Percentiles rank a stretch among this genome's conserved stretches.
These are phyloP conservation scores for Rhagonycha lutea DNA, from an alignment of 2,888 invertebrate genomes.

Conservation along the genomic window DNA sequence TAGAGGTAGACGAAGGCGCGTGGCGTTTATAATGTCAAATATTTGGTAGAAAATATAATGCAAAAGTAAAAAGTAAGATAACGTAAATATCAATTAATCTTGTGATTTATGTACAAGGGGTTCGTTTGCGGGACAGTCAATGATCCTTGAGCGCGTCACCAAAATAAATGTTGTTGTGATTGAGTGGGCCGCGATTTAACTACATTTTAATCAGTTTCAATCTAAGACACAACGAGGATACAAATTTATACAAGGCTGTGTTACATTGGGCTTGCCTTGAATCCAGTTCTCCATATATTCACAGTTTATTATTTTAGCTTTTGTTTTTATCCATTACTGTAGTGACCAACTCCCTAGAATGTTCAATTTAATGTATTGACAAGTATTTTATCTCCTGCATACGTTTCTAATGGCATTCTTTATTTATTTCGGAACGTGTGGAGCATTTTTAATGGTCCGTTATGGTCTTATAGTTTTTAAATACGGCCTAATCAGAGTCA, in stretches of 20 bases:
- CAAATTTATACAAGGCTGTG: constrained; percentile 56
- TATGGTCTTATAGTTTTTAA: constrained; percentile 49
- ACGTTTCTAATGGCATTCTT: constrained; percentile 55
- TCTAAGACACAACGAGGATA: constrained; percentile 55
- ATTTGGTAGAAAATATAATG: neutral
- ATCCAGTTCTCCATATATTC: constrained; percentile 42
- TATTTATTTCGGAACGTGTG: constrained; percentile 53
- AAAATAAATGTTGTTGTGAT: constrained; percentile 40
- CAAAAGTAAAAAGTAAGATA: constrained; percentile 8
- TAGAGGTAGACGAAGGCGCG: neutral
- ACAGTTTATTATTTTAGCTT: neutral
- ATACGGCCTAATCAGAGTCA: constrained; percentile 43
- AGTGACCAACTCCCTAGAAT: constrained; percentile 47
- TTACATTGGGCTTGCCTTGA: constrained; percentile 51
- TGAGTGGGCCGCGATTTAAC: constrained; percentile 54
- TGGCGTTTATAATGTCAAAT: neutral
- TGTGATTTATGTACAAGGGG: constrained; percentile 31
- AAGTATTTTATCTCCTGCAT: constrained; percentile 55
- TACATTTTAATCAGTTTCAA: constrained; percentile 56
- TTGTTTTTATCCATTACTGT: constrained; percentile 14
- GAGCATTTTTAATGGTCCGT: constrained; percentile 49
- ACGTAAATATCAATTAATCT: constrained; percentile 32
- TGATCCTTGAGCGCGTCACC: constrained; percentile 34
- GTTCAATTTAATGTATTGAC: constrained; percentile 56
- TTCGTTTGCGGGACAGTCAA: constrained; percentile 29